Evolutionary conservation across 1,140 invertebrate species (phyloP).

Genomic region (Megalonaias nervosa): DNA sequence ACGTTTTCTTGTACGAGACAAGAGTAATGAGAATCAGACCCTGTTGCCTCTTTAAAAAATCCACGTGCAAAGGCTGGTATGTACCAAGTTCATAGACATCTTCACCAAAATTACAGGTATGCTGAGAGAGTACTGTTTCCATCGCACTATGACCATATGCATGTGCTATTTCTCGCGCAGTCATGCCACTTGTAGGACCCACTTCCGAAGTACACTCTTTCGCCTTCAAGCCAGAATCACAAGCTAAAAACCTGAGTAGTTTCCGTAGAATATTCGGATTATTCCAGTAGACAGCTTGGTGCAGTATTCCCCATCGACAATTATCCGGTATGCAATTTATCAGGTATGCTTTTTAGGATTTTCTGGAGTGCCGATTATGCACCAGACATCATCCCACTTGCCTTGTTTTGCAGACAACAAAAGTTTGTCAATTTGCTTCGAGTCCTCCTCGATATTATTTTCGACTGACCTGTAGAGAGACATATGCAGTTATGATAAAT

Average conservation of each 20-base stretch:
- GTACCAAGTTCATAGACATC: constrained; percentile 4
- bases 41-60: too few relatives aligned
- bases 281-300: constrained; percentile 26
- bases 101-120: background rate
- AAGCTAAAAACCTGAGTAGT: background rate
- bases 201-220: constrained; percentile 23
- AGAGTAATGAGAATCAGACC: constrained; percentile 1
- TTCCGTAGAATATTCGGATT: constrained; percentile 1
- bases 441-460: background rate
- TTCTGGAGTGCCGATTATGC: constrained; percentile 15
- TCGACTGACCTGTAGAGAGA: too few relatives aligned
- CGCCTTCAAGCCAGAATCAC: constrained; percentile 8
- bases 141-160: constrained; percentile 7
- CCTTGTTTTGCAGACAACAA: constrained; percentile 13
- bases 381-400: constrained; percentile 7
- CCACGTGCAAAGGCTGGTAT: background rate
- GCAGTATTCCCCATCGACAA: constrained; percentile 23
- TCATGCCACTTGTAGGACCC: constrained; percentile 12
- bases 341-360: background rate
- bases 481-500: too few relatives aligned
- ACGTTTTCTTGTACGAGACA: constrained; percentile 18
- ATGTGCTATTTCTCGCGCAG: constrained; percentile 2
- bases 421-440: background rate
- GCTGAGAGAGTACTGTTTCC: constrained; percentile 4
- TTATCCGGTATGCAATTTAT: constrained; percentile 26